Evolutionary conservation across 2,113 vertebrate genomes (phyloP), one percentile per base, ranked within the genome.

Genomic region (Caranx ignobilis): DNA sequence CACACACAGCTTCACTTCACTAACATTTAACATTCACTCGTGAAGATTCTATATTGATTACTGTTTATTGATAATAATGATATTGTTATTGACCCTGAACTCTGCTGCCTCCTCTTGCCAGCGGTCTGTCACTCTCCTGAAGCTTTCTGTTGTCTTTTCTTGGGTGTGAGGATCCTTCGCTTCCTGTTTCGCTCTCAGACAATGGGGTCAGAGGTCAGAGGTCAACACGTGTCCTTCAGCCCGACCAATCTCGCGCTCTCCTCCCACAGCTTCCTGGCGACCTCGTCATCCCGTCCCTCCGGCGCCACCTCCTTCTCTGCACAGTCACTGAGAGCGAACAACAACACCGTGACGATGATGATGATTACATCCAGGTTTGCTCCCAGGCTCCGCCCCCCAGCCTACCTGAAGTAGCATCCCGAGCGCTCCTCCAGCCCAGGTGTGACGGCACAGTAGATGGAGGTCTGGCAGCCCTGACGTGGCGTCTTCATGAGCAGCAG

Each of bases 401-500:
- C 32, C 2, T 67, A 95, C 94, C 95, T 95, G 88, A 95, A 95
- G 84, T 95, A 96, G 13, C 56, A 31, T 15, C 95, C 94, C 0
- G 92, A 90, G 2, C 32, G 77, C 0, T 15, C 61, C 86, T 95
- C 94, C 50, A 96, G 87, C 0, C 90, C 94, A 0, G 94, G 93
- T 0, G 77, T 87, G 50, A 96, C 76, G 0, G 93, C 88, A 1
- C 95, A 95, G 92, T 92, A 89, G 67, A 95, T 35, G 0, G 79
- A 90, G 52, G 94, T 96, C 89, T 95, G 94, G 18, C 90, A 84
- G 2, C 95, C 95, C 86, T 96, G 82, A 6, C 16, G 1, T 0
- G 95, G 93, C 0, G 93, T 96, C 89, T 95, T 96, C 94, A 95
- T 92, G 13, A 95, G 67, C 56, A 95, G 57, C 50, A 93, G 34